Evolutionary conservation across 2,113 vertebrate genomes (phyloP), one percentile per base, ranked within the genome.

Genomic region (Anoura caudifer): DNA sequence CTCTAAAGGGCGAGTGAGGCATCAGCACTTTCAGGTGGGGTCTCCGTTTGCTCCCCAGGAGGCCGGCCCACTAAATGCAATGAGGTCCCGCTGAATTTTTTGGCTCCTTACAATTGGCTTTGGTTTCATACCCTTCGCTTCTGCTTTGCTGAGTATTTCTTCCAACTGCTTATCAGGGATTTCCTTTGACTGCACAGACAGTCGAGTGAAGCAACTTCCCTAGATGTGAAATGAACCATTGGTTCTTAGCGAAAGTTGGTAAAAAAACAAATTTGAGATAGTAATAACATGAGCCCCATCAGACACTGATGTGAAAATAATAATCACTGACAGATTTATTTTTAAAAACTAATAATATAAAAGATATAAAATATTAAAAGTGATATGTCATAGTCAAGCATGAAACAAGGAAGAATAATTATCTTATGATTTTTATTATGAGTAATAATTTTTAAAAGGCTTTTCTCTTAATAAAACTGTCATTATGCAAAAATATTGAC

Each of bases 41-140:
- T 31, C 9, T 79, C 45, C 24, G 26, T 4, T 8, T 31, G 7
- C 13, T 17, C 22, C 52, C 50, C 7, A 28, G 31, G 26, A 9
- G 1, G 0, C 50, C 0, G 16, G 0, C 4, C 38, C 4, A 0
- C 8, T 8, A 0, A 4, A 15, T 15, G 5, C 16, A 0, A 24
- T 20, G 3, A 47, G 33, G 52, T 0, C 3, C 47, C 11, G 2
- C 3, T 0, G 41, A 15, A 14, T 0, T 7, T 41, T 38, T 26
- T 8, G n/a, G 17, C 22, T 3, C 3, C n/a, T 7, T 52, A 33
- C 24, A 7, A 4, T 7, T 8, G 0, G 19, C 4, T 20, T 13
- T 20, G n/a, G 13, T 33, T 50, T 17, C 52, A 65, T 38, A 41
- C 38, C 0, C 6, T n/a, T 41, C 6, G 1, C 26, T 33, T 54